Base-by-base conservation (phyloP, 2,797 vertebrate genomes). In the Amphiprion clarkii region DNA sequence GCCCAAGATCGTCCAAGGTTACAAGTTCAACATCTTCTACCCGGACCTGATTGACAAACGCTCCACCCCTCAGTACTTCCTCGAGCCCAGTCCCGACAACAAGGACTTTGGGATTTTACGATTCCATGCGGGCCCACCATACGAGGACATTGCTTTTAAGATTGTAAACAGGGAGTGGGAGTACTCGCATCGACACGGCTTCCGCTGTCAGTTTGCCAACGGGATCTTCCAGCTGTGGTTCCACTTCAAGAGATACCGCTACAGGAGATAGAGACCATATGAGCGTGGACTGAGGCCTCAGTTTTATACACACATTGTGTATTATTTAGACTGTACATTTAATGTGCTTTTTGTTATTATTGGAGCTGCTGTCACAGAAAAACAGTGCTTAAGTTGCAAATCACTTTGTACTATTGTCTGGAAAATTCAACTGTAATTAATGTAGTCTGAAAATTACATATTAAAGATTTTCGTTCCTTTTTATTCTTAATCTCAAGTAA, bases 11-110 rank as follows among this genome's bases (percentile, higher is more conserved):
- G 98, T 99, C 60, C 98, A 99, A 90, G 98, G 98, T 72, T 99
- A 99, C 93, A 99, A 99, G 86, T 99, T 99, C 89, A 99, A 99
- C 93, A 99, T 99, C 92, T 99, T 99, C 94, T 99, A 99, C 91
- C 98, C 98, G 0, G 97, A 99, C 81, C 96, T 99, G 87, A 99
- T 99, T 0, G 93, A 99, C 92, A 99, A 99, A 80, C 97, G 97
- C 46, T 96, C 98, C 0, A 99, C 98, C 0, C 98, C 98, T 0
- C 97, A 99, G 94, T 99, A 99, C 91, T 99, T 99, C 93, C 95
- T 99, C 9, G 98, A 99, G 86, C 97, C 98, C 61, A 97, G 97
- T 59, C 90, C 95, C 0, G 98, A 98, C 95, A 99, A 99, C 93
- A 97, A 96, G 87, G 98, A 99, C 94, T 99, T 99, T 0, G 98